Conservation (phyloP, 2,888 invertebrate species). For the Epinotia brunnichana region DNA sequence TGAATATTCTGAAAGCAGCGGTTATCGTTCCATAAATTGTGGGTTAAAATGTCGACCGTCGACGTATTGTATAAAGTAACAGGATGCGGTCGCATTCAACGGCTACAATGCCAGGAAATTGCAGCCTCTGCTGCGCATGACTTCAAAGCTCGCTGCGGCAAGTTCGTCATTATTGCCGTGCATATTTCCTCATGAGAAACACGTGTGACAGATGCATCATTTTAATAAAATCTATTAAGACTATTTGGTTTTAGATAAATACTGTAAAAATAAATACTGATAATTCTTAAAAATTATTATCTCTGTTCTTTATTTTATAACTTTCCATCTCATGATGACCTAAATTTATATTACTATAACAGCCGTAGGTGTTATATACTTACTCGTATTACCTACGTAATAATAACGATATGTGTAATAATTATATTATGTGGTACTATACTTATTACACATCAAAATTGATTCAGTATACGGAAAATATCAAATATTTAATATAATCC, state of each 20-base stretch:
- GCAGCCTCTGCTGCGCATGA: constrained; percentile 27
- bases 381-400: too few relatives aligned
- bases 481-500: too few relatives aligned
- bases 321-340: too few relatives aligned
- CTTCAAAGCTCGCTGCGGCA: constrained; percentile 8
- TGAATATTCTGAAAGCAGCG: neutral
- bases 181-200: neutral
- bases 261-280: neutral
- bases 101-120: constrained; percentile 32
- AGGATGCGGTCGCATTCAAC: constrained; percentile 30
- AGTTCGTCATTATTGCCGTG: neutral
- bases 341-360: too few relatives aligned
- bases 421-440: too few relatives aligned
- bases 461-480: too few relatives aligned
- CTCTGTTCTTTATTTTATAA: too few relatives aligned
- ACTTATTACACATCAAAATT: too few relatives aligned
- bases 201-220: too few relatives aligned
- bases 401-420: too few relatives aligned
- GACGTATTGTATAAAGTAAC: constrained; percentile 29
- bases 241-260: neutral
- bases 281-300: neutral
- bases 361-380: too few relatives aligned
- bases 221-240: neutral
- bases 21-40: constrained; percentile 8
- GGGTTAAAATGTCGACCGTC: constrained; percentile 17